Base-by-base conservation (phyloP, 1,140 invertebrate species). In the Drosophila athabasca region DNA sequence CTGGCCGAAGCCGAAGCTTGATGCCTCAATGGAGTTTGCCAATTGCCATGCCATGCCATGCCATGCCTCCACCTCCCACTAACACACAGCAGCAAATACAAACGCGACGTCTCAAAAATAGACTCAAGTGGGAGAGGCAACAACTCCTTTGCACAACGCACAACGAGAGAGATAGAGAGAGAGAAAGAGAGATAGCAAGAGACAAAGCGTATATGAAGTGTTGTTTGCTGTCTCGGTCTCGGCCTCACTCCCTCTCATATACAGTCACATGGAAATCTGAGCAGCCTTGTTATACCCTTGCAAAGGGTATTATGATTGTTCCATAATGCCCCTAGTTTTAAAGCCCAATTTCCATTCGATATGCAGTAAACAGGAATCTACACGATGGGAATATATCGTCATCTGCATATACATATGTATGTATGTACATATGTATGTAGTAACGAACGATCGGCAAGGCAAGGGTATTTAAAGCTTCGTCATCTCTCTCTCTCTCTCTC, bases 21-120 rank as follows among this genome's bases (percentile, higher is more conserved):
- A 73, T 73, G 79, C 79, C 79, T 77, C 73, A 84, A 51, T 87
- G 68, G 52, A 87, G 69, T 65, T 87, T 87, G 82, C 62, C 82
- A 87, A 77, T 84, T 49, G 73, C 65, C 43, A 49, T 26, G 50
- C 19, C 43, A 49, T 26, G 50, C 19, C 43, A 39, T 13, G 39
- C 49, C 17, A 19, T 19, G 44, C 39, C 15, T 1, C 35, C 15
- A 53, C 60, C 24, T 2, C 39, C 39, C 53, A 48, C 24, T 52
- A 43, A 31, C 41, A 19, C 51, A 69, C 66, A 39, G 31, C n/a
- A n/a, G 49, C 59, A 73, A 55, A 52, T 52, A 35, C 69, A 62
- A 52, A 57, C 58, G 43, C 35, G 35, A 39, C 35, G 66, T 77
- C 76, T 85, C 64, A 49, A 85, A 85, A 85, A 74, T 85, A 85